Evolutionary conservation across 1,140 invertebrate genomes (phyloP).

Genomic region (Pseudomyrmex dendroicus): DNA sequence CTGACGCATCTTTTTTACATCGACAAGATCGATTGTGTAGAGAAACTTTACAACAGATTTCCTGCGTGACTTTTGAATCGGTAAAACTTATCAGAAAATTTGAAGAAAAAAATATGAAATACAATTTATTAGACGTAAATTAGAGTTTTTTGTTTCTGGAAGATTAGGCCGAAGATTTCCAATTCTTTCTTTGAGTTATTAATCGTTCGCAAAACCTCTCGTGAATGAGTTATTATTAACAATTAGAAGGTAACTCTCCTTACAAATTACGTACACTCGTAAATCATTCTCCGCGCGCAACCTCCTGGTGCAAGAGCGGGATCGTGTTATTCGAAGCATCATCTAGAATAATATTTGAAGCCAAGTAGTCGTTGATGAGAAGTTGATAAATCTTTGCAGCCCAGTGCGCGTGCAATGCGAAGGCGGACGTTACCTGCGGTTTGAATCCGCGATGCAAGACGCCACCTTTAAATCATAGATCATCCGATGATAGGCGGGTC

Average conservation of each 20-base stretch:
- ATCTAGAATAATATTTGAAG: slow-evolving; percentile 29
- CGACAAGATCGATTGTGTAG: not conserved
- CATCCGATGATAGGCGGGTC: slow-evolving; percentile 49
- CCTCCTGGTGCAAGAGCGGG: not conserved
- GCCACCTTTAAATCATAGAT: slow-evolving; percentile 42
- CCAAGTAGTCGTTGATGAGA: slow-evolving; percentile 46
- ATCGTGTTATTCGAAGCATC: slow-evolving; percentile 26
- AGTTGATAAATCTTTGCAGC: slow-evolving; percentile 42
- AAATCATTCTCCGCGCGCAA: slow-evolving; percentile 35
- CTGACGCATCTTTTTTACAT: no score
- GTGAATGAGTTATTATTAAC: slow-evolving; percentile 31
- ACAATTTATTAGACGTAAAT: not conserved
- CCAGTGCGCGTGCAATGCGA: slow-evolving; percentile 2
- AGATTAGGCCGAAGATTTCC: slow-evolving; percentile 31
- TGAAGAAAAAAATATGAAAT: no score
- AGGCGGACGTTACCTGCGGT: slow-evolving; percentile 30
- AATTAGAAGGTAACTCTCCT: slow-evolving; percentile 39
- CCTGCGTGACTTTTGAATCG: not conserved
- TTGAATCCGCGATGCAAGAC: slow-evolving; percentile 19
- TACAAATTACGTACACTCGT: slow-evolving; percentile 29
- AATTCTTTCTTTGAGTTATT: slow-evolving; percentile 33
- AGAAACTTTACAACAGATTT: not conserved
- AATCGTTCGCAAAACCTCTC: slow-evolving; percentile 15
- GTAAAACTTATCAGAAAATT: not conserved
- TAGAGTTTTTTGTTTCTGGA: slow-evolving; percentile 15